Base-by-base conservation (phyloP, 2,888 invertebrate genomes). In the Parthenolecanium corni region DNA sequence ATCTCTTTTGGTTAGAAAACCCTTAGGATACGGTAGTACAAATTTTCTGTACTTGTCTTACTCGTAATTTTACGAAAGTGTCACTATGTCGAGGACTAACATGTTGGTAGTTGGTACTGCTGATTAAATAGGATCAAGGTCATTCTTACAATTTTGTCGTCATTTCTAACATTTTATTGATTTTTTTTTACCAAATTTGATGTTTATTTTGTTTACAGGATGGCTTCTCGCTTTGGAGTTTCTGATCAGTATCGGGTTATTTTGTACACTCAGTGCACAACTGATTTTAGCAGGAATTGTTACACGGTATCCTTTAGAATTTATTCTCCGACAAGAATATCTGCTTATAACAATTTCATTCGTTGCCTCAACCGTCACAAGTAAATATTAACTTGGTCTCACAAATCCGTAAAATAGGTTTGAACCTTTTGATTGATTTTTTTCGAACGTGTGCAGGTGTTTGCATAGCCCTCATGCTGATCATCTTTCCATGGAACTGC, bases 201-300 rank as follows among this genome's bases (percentile, higher is more conserved):
- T 25, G 18, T 11, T 52, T 20, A 58, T 62, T 51, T 46, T 65
- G 20, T 40, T 12, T 47, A 20, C 71, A 79, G 89, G 86, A 5
- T 96, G 95, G 95, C 76, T 95, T 66, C 86, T 93, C 83, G 80
- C 84, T 6, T 92, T 94, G 0, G 94, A 96, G 73, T 81, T 88
- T 3, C 89, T 93, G 75, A 89, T 91, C 46, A 91, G 93, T 0
- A 73, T 95, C 69, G 85, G 87, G 0, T 78, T 95, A 65, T 79
- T 95, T 63, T 74, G 87, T 31, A 88, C 89, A 25, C 81, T 90
- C 67, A 76, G 79, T 14, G 81, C 86, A 0, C 84, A 92, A 74
- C 75, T 82, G 0, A 69, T 90, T n/a, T 79, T 92, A 69, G 84
- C 89, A 0, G 76, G 88, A 71, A 83, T 88, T 58, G 78, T 91